Evolutionary conservation across 2,113 vertebrate genomes (phyloP), one percentile per base, ranked within the genome.

Genomic region (Boulengeromyrus knoepffleri): DNA sequence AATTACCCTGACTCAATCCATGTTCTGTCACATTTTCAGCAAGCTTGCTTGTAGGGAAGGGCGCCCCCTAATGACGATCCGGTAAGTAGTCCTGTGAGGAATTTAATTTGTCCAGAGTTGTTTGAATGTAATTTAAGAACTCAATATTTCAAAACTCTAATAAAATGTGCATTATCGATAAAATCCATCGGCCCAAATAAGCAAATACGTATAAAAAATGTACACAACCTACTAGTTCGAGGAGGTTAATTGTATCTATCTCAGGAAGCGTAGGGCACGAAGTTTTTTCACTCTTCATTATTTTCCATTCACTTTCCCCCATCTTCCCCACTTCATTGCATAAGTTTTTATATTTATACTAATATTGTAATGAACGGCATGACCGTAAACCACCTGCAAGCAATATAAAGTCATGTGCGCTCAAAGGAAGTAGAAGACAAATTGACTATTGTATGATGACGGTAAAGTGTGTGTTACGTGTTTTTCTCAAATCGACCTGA

Each of bases 21-120:
- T 50, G 49, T 50, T 74, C 13, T 31, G 3, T 74, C 24, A n/a
- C 21, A n/a, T 77, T 39, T 17, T 36, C 31, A 74, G 4, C 66
- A 2, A 15, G 50, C 91, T 89, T 91, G 95, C 95, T 92, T 80
- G 94, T 96, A 95, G 17, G 95, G 95, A 4, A 96, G 5, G 0
- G 93, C 91, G 90, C 95, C 96, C 46, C 93, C 94, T 9, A 95
- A 85, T 90, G 95, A 91, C 27, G 95, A 95, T 2, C 95, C 95
- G 47, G 96, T 89, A 84, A 96, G 93, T 45, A 95, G 91, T 1
- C 95, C 95, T 0, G 89, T 91, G 94, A 95, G 94, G 92, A 88
- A 96, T 80, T 92, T 58, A 0, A 91, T 93, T 91, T 95, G 95
- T 77, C 94, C 27, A 15, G 1, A 19, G 15, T 39, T 74, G 53